phyloP scores from a whole-genome alignment of 2,888 invertebrate genomes.

The Merodon equestris region DNA sequence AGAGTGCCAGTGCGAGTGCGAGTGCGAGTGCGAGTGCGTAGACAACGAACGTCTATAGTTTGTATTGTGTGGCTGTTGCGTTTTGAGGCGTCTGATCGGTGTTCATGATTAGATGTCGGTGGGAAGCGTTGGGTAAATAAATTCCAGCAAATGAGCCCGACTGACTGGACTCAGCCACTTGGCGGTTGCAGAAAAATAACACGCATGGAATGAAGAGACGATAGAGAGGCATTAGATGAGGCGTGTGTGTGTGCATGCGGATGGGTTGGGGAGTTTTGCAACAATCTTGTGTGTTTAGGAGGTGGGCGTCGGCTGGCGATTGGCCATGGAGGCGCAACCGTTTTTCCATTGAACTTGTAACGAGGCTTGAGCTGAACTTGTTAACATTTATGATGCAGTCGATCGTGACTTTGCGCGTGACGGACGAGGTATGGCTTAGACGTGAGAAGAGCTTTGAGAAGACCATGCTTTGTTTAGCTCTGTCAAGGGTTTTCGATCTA shows the following conservation, averaged over 20 bases:
- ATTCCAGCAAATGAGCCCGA: conserved; percentile 57
- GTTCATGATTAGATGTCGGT: conserved; percentile 55
- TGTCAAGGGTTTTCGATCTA: too few relatives aligned
- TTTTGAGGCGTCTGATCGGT: conserved; percentile 38
- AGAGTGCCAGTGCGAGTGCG: conserved; percentile 32
- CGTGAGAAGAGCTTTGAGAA: too few relatives aligned
- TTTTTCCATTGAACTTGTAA: too few relatives aligned
- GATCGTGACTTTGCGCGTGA: too few relatives aligned
- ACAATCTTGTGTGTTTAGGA: conserved; percentile 1
- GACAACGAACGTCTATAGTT: conserved; percentile 21
- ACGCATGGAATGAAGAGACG: too few relatives aligned
- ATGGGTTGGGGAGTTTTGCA: conserved; percentile 10
- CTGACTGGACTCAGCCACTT: neutral
- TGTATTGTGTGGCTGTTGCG: conserved; percentile 27
- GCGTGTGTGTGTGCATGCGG: too few relatives aligned
- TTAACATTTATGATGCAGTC: too few relatives aligned
- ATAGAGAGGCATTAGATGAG: too few relatives aligned
- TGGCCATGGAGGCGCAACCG: neutral
- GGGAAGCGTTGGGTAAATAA: conserved; percentile 64
- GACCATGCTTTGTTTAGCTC: too few relatives aligned
- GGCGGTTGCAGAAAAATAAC: too few relatives aligned
- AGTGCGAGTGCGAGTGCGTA: conserved; percentile 40
- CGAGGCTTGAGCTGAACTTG: too few relatives aligned
- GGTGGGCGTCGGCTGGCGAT: conserved; percentile 26
- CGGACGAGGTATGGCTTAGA: too few relatives aligned